These are phyloP conservation scores for Eolophus roseicapilla DNA, from an alignment of 2,113 vertebrate species.

Conservation along the genomic window DNA sequence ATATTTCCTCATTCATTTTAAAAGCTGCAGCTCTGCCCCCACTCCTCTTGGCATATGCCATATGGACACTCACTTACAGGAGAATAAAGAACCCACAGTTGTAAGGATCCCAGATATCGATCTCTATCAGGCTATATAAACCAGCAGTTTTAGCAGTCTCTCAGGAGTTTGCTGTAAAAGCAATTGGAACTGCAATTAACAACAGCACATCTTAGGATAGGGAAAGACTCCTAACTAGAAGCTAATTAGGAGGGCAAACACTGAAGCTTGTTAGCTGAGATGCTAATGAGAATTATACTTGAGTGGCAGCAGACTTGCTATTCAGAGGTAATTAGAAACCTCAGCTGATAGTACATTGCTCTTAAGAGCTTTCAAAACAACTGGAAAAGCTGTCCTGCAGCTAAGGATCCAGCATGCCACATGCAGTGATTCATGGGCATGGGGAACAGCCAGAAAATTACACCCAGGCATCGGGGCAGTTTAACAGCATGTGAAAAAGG, in stretches of 20 bases:
- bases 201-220: constrained; percentile 31
- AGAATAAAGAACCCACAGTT: background rate
- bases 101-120: background rate
- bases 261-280: constrained; percentile 66
- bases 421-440: constrained; percentile 1
- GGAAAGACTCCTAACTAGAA: constrained; percentile 54
- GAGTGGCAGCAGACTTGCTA: constrained; percentile 70
- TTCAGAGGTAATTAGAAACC: constrained; percentile 69
- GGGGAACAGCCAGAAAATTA: background rate
- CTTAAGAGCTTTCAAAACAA: constrained; percentile 69
- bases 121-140: background rate
- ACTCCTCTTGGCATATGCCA: background rate
- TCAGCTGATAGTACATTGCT: constrained; percentile 58
- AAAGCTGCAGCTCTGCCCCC: background rate
- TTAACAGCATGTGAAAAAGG: background rate
- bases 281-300: constrained; percentile 70
- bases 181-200: constrained; percentile 62
- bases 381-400: constrained; percentile 61
- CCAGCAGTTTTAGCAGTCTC: constrained; percentile 20
- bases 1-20: background rate
- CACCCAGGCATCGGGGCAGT: background rate
- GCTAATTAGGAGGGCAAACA: constrained; percentile 72
- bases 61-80: background rate
- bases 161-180: constrained; percentile 38
- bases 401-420: constrained; percentile 1